A percentile compares a stretch with the other conserved stretches of the same genome.
These are phyloP conservation scores for Sphecodes monilicornis DNA, from an alignment of 2,888 invertebrate genomes.

Conservation along the genomic window DNA sequence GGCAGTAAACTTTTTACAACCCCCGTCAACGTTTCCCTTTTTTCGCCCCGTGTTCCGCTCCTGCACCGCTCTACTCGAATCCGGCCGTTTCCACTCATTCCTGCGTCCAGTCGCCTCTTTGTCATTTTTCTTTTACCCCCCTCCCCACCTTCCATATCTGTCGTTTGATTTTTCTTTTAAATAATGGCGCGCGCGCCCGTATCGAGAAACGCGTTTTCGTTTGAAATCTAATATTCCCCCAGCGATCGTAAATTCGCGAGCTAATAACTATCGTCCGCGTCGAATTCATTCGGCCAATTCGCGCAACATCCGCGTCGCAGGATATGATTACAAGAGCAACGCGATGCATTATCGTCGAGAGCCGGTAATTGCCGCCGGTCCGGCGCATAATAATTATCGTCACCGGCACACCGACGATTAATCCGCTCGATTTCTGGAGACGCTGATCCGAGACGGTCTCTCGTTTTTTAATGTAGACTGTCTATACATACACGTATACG, in stretches of 20 bases:
- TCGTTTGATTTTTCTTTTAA: background rate
- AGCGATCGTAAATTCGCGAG: conserved; percentile 39
- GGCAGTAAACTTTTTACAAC: conserved; percentile 76
- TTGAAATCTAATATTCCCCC: conserved; percentile 40
- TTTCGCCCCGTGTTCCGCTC: conserved; percentile 32
- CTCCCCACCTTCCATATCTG: background rate
- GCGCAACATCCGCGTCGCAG: conserved; percentile 45
- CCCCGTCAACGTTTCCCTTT: conserved; percentile 56
- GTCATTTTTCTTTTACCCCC: background rate
- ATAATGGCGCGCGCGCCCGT: background rate
- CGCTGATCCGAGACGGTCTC: conserved; percentile 28
- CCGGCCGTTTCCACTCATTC: conserved; percentile 30
- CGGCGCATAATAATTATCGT: conserved; percentile 54
- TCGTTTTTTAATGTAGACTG: background rate
- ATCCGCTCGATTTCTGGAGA: conserved; percentile 28
- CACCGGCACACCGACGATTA: conserved; percentile 28
- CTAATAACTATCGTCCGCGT: conserved; percentile 47
- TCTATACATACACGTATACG: background rate
- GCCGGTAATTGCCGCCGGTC: conserved; percentile 40
- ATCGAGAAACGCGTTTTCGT: conserved; percentile 20
- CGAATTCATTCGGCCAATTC: conserved; percentile 40
- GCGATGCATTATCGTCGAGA: conserved; percentile 43
- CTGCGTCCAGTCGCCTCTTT: background rate
- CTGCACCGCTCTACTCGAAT: conserved; percentile 4
- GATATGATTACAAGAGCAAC: conserved; percentile 45